phyloP scores from a whole-genome alignment of 2,797 vertebrate species.

The Chaetophractus vellerosus region DNA sequence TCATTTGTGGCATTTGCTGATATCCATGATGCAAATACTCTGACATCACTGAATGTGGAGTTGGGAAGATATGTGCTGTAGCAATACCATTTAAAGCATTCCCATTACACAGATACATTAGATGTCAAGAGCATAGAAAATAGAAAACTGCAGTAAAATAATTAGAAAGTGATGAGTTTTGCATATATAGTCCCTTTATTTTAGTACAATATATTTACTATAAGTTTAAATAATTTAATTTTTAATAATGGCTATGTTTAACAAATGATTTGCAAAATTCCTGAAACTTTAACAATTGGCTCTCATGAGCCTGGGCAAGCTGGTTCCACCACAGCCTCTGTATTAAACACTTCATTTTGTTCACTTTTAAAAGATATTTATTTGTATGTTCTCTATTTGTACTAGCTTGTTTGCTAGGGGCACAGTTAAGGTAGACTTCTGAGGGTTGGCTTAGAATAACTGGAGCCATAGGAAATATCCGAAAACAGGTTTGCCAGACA shows the following conservation, averaged over 20 bases:
- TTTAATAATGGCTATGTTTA: not conserved
- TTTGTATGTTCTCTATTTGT: not conserved
- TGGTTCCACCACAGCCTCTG: not conserved
- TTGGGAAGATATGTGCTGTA: not conserved
- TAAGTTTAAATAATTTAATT: not conserved
- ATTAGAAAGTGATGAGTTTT: not conserved
- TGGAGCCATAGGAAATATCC: not conserved
- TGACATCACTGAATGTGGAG: not conserved
- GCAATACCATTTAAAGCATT: not conserved
- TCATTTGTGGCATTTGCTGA: not conserved
- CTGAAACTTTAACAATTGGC: not conserved
- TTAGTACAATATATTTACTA: not conserved
- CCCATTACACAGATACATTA: not conserved
- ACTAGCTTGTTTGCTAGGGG: not conserved
- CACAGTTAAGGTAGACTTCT: not conserved
- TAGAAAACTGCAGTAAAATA: not conserved
- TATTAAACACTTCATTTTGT: not conserved
- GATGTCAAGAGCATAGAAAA: not conserved
- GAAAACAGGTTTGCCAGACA: not conserved
- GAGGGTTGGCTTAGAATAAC: not conserved
- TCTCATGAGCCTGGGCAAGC: not conserved
- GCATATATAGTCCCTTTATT: not conserved
- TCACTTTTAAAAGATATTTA: not conserved
- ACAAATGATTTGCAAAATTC: slow-evolving; percentile 18
- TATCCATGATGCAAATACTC: not conserved